These are phyloP conservation scores for Microcebus jonahi DNA, from an alignment of 2,113 vertebrate species.

Conservation along the genomic window DNA sequence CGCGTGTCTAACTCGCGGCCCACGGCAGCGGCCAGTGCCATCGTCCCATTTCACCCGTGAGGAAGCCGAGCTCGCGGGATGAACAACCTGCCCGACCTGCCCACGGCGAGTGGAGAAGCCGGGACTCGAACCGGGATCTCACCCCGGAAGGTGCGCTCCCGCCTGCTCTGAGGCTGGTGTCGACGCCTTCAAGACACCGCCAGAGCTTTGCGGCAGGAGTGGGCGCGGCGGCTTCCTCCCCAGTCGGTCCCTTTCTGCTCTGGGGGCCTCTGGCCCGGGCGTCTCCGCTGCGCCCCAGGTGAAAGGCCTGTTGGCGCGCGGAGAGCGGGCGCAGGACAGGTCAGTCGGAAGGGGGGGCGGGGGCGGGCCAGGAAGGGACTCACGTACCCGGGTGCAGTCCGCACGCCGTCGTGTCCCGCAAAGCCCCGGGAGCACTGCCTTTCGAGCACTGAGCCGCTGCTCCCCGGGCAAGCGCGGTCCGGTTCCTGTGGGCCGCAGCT, in stretches of 20 bases:
- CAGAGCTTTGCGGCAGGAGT: background rate
- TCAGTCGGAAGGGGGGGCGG: accelerated
- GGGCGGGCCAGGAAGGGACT: background rate
- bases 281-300: background rate
- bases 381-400: accelerated
- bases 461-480: background rate
- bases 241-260: background rate
- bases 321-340: background rate
- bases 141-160: background rate
- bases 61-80: background rate
- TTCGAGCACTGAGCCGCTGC: background rate
- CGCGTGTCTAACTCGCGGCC: background rate
- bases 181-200: accelerated
- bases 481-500: too few relatives aligned
- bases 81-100: too few relatives aligned
- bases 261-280: background rate
- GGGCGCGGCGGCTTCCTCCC: background rate
- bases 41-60: background rate
- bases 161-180: background rate
- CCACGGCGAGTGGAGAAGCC: background rate
- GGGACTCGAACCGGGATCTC: accelerated
- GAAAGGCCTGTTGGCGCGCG: background rate
- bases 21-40: background rate
- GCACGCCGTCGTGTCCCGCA: background rate
- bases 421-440: background rate